Evolutionary conservation across 1,140 invertebrate genomes (phyloP).

Genomic region (Varroa destructor): DNA sequence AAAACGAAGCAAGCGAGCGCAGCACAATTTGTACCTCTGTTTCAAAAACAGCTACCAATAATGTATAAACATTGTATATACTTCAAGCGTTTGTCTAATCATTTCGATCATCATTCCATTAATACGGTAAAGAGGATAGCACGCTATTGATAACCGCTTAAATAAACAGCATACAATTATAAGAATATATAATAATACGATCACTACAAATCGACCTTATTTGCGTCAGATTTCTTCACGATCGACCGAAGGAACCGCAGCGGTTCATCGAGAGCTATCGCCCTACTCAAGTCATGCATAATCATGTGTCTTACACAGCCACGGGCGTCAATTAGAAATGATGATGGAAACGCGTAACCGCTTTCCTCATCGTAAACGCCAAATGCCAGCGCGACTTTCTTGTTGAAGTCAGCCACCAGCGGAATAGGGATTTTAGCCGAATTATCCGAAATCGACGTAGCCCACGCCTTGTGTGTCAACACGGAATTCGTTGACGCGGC

Average conservation of each 20-base stretch:
- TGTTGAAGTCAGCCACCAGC: slow-evolving; percentile 9
- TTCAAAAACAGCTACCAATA: no score
- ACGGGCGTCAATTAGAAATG: slow-evolving; percentile 9
- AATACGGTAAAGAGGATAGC: no score
- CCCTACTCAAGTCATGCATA: background rate
- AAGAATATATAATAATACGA: no score
- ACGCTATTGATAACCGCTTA: no score
- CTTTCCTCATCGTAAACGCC: slow-evolving; percentile 14
- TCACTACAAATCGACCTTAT: no score
- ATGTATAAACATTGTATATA: no score
- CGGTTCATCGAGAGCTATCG: slow-evolving; percentile 4
- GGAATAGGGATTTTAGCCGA: slow-evolving; percentile 14
- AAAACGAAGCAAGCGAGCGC: no score
- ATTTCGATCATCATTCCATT: no score
- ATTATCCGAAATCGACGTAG: slow-evolving; percentile 11
- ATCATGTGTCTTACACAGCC: slow-evolving; percentile 10
- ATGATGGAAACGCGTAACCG: slow-evolving; percentile 7
- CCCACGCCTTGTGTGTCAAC: slow-evolving; percentile 12
- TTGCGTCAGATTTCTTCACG: background rate
- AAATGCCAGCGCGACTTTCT: background rate
- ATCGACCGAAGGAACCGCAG: background rate
- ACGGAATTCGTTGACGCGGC: slow-evolving; percentile 13
- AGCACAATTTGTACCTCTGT: no score
- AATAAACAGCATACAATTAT: no score
- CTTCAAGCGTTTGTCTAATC: no score